Evolutionary conservation across 2,888 invertebrate species (phyloP), one percentile per base, ranked within the genome.

Genomic region (Schrankia costaestrigalis): DNA sequence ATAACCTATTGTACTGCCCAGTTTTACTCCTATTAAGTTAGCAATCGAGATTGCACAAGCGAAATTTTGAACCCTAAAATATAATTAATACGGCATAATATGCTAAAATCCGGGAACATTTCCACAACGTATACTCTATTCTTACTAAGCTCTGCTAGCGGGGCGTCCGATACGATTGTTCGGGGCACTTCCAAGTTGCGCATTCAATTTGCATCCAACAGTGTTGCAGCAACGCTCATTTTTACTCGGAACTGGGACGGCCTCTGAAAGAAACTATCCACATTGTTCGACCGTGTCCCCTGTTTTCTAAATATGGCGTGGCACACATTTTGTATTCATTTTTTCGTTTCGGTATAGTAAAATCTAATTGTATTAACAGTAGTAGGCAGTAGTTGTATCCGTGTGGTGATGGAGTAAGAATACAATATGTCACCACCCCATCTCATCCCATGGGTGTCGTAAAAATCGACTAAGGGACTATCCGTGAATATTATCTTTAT

Each of bases 151-250:
- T 55, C 69, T 64, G 30, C 13, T 11, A 31, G 9, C 48, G 46
- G 38, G 46, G 55, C 48, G 61, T 57, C 63, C 71, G 78, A 77
- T 79, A 79, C 71, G 69, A 73, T 77, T 78, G 73, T 73, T 63
- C 63, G 40, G 52, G 65, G 78, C 68, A 71, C 72, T 78, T 70
- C 63, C 58, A 75, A 80, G 71, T 74, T 71, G 72, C 52, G 75
- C 75, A 78, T 78, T 78, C 78, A 78, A 73, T 79, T 79, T 76
- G 73, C 76, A 76, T 78, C 62, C 66, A 73, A 66, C 68, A 70
- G 57, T 66, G 67, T 62, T 52, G 61, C 67, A 61, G 71, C 69
- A 63, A 71, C 73, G 46, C 42, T 78, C 74, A 78, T 79, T 82
- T 78, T 78, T 78, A 64, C 67, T 58, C 64, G 58, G 62, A 74